phyloP scores from a whole-genome alignment of 2,888 invertebrate species.

The Drosophila nigritarsus region DNA sequence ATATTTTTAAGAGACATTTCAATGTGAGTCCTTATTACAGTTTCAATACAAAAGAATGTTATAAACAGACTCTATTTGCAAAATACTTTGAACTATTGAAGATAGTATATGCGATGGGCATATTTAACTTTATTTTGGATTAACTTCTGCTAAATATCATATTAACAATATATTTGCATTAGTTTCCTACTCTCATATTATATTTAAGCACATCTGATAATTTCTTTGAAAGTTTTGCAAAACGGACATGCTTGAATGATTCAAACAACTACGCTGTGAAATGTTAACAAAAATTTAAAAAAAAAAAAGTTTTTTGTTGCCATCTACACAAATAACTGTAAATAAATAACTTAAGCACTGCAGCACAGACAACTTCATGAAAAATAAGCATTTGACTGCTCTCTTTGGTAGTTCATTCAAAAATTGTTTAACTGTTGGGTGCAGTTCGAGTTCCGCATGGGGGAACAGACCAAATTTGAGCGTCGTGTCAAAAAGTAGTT shows the following conservation, averaged over 20 bases:
- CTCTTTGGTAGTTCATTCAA: slow-evolving; percentile 14
- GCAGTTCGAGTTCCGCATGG: slow-evolving; percentile 23
- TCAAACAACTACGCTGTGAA: neutral
- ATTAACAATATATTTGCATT: neutral
- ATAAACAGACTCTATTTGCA: neutral
- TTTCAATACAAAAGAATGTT: neutral
- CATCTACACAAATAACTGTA: neutral
- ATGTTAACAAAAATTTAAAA: neutral
- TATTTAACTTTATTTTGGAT: neutral
- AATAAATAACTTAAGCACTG: neutral
- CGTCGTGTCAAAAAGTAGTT: slow-evolving; percentile 34
- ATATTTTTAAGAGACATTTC: neutral
- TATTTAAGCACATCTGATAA: neutral
- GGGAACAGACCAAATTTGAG: slow-evolving; percentile 14
- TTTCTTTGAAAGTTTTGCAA: neutral
- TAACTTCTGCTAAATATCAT: neutral
- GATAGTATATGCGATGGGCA: neutral
- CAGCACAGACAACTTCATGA: neutral
- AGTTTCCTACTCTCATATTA: neutral
- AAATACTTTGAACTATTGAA: neutral
- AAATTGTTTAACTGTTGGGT: slow-evolving; percentile 19
- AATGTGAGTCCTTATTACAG: neutral
- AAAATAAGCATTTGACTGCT: neutral
- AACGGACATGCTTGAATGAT: neutral
- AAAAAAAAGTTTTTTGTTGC: neutral